Conservation (phyloP, 2,797 vertebrate species). For the Notamacropus eugenii region DNA sequence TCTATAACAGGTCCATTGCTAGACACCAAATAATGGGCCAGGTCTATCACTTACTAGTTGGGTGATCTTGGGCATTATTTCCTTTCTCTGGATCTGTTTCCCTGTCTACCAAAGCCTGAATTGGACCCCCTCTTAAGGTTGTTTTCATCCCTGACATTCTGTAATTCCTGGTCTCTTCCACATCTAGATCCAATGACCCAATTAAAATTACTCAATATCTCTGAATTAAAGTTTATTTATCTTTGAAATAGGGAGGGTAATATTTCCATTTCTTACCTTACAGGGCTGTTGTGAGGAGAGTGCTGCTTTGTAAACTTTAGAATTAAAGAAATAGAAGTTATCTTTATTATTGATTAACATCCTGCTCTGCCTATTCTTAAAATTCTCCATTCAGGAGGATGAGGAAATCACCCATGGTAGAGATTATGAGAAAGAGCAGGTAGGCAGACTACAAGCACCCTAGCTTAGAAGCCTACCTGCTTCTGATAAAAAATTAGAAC, state of each 20-base stretch:
- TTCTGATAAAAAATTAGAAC: background rate
- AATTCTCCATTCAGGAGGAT: background rate
- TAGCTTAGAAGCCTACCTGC: background rate
- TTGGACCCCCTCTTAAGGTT: background rate
- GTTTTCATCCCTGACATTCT: background rate
- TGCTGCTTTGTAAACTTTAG: background rate
- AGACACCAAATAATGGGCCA: background rate
- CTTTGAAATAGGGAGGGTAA: background rate
- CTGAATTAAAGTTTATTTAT: background rate
- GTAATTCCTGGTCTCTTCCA: background rate
- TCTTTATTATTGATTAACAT: background rate
- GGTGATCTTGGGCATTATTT: background rate
- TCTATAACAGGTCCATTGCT: background rate
- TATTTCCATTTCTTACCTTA: background rate
- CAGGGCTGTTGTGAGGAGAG: background rate
- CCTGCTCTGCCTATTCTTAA: background rate
- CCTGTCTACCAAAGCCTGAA: background rate
- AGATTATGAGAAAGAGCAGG: background rate
- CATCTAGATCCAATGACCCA: background rate
- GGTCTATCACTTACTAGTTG: background rate
- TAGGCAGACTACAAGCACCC: background rate
- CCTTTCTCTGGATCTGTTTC: constrained; percentile 36
- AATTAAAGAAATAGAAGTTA: background rate
- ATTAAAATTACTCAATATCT: background rate
- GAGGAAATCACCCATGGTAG: background rate